Evolutionary conservation across 2,888 invertebrate species (phyloP), one percentile per base, ranked within the genome.

Genomic region (Xylota segnis): DNA sequence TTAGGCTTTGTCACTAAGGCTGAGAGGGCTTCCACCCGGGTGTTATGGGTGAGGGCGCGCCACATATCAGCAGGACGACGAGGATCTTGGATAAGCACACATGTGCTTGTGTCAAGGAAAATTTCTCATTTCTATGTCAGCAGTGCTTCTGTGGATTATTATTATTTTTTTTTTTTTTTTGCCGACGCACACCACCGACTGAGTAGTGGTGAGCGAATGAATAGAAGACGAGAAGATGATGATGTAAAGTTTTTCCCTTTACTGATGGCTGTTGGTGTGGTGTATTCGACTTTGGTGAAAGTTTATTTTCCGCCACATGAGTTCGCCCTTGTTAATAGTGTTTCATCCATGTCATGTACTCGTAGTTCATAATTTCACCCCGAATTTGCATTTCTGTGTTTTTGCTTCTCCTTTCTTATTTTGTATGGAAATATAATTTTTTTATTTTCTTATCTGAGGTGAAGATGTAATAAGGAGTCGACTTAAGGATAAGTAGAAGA

Each of bases 81-180:
- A 82, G 56, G 63, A 66, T 79, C 83, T 74, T 63, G 74, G 78
- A 78, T 83, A 83, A 84, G 84, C 84, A 84, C 84, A 84, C 81
- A 81, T 76, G 81, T 84, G 75, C 84, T 84, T 75, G 59, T 81
- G 84, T 84, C 81, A 84, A 84, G 84, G 79, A 81, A 76, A 65
- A 56, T 65, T 58, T 83, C 71, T 81, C 84, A 70, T 81, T 84
- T 81, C 75, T 81, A 71, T 84, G 84, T 71, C 84, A 81, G 84
- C 81, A 81, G 70, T 84, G 74, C 52, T 68, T 59, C 63, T 66
- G 78, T 59, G 72, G 61, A 79, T 56, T 56, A 56, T 32, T 37
- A 23, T 40, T 63, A 56, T 70, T 82, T 40, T 65, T 75, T 23
- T 52, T 29, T 23, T 50, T 52, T 66, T 66, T 58, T 5, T 47